Evolutionary conservation across 23 tunicate genomes (phyloP), one percentile per base, ranked within the genome.

Genomic region (Oikopleura dioica): DNA sequence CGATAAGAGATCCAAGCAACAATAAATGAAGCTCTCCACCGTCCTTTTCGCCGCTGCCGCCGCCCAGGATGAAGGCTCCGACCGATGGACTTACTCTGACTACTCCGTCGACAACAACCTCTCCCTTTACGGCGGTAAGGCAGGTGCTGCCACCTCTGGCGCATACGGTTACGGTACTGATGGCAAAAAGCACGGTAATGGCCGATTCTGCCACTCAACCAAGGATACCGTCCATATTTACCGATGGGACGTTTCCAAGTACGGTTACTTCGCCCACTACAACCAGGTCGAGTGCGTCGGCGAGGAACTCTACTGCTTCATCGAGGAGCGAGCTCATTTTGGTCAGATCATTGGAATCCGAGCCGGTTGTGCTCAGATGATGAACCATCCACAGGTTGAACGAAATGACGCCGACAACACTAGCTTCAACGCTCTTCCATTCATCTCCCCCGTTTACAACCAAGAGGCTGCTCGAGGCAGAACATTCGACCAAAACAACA

Each of bases 271-370:
- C 72, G 33, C 32, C 26, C 72, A 63, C 2, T 28, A 2, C 29
- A 63, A 63, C 33, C 29, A 23, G 16, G 72, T 63, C 33, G 72
- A 63, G 26, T 63, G 72, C 33, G 33, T 63, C 2, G 72, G 72
- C 33, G 72, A 63, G 26, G 72, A 63, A 28, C 33, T 63, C 5
- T 63, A 21, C 72, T 63, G 72, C 33, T 2, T 2, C 72, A 63
- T 63, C 26, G 72, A 63, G 26, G 72, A 63, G 72, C 72, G 72
- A 2, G 72, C 72, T 21, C 72, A 63, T 2, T 63, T 63, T 28
- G 72, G 72, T 16, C 72, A 63, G 26, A 28, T 63, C 33, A 63
- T 63, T 28, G 72, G 72, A 21, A 63, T 63, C 72, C 29, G 72
- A 28, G 72, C 26, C 16, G 26, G 72, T 63, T 28, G 16, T 9